These are phyloP conservation scores for Brachirus orientalis DNA, from an alignment of 2,113 vertebrate genomes.

Conservation along the genomic window DNA sequence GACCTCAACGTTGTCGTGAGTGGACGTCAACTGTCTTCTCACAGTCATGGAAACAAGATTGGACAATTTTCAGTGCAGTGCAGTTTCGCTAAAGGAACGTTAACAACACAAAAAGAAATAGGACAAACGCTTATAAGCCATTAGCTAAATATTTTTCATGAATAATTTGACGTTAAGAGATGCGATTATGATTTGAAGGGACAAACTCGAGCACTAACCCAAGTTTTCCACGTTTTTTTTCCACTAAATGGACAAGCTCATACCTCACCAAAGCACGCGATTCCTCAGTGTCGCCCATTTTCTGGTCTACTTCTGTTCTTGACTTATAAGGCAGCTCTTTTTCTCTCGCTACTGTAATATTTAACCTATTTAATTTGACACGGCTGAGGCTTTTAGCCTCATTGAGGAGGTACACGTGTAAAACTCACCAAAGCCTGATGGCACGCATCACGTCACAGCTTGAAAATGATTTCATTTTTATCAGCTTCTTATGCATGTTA, in stretches of 20 bases:
- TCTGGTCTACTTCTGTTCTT: conserved; percentile 42
- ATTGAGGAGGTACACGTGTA: conserved; percentile 33
- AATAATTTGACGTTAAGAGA: too few species aligned
- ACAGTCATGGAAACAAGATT: too few species aligned
- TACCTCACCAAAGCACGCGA: conserved; percentile 70
- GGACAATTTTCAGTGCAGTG: too few species aligned
- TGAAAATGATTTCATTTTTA: conserved; percentile 77
- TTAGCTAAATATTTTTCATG: too few species aligned
- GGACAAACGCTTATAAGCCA: too few species aligned
- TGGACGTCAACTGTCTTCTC: too few species aligned
- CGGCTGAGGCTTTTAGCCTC: conserved; percentile 31
- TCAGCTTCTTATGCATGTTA: conserved; percentile 71
- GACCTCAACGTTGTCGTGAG: conserved; percentile 15
- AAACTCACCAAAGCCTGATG: too few species aligned
- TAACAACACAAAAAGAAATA: too few species aligned
- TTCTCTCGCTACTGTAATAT: conserved; percentile 74
- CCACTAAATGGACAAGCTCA: not conserved
- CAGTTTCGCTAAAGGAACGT: too few species aligned
- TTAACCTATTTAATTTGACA: conserved; percentile 68
- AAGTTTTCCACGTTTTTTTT: too few species aligned
- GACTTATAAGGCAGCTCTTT: conserved; percentile 77
- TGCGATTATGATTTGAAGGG: too few species aligned
- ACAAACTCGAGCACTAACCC: too few species aligned
- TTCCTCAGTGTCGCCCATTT: conserved; percentile 33
- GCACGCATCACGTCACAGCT: conserved; percentile 47